Conservation (phyloP, 1,140 invertebrate species). For the Cecropterus lyciades region DNA sequence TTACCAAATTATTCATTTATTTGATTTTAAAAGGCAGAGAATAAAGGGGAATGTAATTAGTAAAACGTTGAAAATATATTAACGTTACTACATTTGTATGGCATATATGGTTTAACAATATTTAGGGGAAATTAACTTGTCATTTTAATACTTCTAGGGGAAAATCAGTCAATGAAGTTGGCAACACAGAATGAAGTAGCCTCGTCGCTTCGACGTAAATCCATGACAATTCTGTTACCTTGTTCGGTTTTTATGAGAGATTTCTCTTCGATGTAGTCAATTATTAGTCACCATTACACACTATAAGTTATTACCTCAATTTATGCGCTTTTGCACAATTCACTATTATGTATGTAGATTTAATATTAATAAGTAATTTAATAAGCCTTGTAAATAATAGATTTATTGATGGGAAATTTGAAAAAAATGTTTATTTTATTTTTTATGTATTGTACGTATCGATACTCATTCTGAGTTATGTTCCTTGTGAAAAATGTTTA, state of each 20-base stretch:
- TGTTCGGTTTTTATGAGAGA: constrained; percentile 53
- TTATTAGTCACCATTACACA: constrained; percentile 80
- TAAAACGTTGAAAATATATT: too few relatives aligned
- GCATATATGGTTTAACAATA: too few relatives aligned
- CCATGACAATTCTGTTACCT: constrained; percentile 78
- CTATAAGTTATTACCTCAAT: constrained; percentile 81
- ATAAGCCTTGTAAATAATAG: constrained; percentile 66
- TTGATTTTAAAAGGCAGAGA: too few relatives aligned
- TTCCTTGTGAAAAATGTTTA: constrained; percentile 50
- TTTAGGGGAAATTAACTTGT: too few relatives aligned
- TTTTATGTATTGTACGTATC: constrained; percentile 21
- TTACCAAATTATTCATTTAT: too few relatives aligned
- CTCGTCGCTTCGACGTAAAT: constrained; percentile 37
- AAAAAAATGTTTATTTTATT: constrained; percentile 37
- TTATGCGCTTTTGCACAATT: constrained; percentile 80
- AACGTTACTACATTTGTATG: too few relatives aligned
- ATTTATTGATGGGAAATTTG: constrained; percentile 40
- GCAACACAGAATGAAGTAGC: constrained; percentile 5
- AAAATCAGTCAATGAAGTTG: background rate
- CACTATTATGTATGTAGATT: constrained; percentile 57
- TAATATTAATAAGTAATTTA: constrained; percentile 29
- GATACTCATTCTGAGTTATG: constrained; percentile 39
- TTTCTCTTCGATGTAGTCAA: constrained; percentile 68
- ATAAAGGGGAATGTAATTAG: too few relatives aligned
- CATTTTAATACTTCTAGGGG: constrained; percentile 27